Conservation (phyloP, 2,888 invertebrate species). For the Acrobasis repandana region DNA sequence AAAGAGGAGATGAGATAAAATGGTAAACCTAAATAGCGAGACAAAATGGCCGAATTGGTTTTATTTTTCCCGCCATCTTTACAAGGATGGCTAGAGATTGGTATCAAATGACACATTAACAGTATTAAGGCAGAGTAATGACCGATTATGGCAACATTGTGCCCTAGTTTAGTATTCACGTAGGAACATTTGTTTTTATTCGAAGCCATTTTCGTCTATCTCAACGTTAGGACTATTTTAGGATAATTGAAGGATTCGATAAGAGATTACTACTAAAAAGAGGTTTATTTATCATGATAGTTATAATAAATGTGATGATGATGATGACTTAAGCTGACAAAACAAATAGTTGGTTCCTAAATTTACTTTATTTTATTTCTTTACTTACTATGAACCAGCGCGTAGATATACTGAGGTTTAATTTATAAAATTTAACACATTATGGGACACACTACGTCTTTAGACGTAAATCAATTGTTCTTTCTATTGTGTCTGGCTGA, state of each 20-base stretch:
- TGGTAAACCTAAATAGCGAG: slow-evolving; percentile 1
- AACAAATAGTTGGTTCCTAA: too few relatives aligned
- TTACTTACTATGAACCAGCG: too few relatives aligned
- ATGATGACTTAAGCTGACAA: too few relatives aligned
- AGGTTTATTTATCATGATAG: neutral
- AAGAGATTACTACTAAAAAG: neutral
- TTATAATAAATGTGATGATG: too few relatives aligned
- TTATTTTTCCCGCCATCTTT: slow-evolving; percentile 18
- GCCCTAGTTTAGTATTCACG: slow-evolving; percentile 15
- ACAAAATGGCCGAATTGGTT: slow-evolving; percentile 16
- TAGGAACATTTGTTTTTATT: slow-evolving; percentile 22
- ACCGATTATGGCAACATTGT: slow-evolving; percentile 22
- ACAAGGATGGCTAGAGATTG: slow-evolving; percentile 15
- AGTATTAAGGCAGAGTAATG: slow-evolving; percentile 21
- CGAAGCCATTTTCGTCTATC: slow-evolving; percentile 5
- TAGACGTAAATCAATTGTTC: too few relatives aligned
- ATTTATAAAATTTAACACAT: too few relatives aligned
- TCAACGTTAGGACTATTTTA: slow-evolving; percentile 8
- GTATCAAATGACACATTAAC: slow-evolving; percentile 23
- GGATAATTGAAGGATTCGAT: slow-evolving; percentile 22
- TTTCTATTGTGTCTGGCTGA: too few relatives aligned
- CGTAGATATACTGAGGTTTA: too few relatives aligned
- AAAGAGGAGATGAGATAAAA: slow-evolving; percentile 1
- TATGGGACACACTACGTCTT: too few relatives aligned
- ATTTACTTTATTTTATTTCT: too few relatives aligned